Percentiles rank a stretch among this genome's conserved stretches.
These are phyloP conservation scores for Pavo muticus DNA, from an alignment of 2,113 vertebrate species.

Conservation along the genomic window DNA sequence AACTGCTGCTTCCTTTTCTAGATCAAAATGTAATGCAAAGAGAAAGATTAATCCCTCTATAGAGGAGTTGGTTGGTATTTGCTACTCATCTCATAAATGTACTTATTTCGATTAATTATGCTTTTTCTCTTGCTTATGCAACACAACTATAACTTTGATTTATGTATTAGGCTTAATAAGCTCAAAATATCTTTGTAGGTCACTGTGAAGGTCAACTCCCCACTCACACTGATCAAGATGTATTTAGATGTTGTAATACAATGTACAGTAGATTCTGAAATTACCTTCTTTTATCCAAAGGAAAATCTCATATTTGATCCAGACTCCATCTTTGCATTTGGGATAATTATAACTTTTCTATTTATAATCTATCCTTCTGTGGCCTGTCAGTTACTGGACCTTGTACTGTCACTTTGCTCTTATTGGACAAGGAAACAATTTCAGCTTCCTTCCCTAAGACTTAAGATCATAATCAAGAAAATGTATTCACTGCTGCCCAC, in stretches of 20 bases:
- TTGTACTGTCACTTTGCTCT: not conserved
- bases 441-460: not conserved
- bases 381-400: not conserved
- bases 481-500: not conserved
- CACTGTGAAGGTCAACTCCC: not conserved
- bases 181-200: not conserved
- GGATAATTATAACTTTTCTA: not conserved
- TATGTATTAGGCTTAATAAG: not conserved
- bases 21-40: not conserved
- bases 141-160: not conserved
- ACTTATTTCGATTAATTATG: not conserved
- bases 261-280: not conserved
- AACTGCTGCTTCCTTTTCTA: not conserved
- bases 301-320: not conserved
- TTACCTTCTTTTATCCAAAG: not conserved
- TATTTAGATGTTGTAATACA: not conserved
- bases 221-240: not conserved
- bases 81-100: not conserved
- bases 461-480: constrained; percentile 32
- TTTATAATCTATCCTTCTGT: not conserved
- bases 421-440: not conserved
- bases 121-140: not conserved
- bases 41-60: not conserved
- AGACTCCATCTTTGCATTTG: not conserved
- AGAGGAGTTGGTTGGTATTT: not conserved